These are phyloP conservation scores for Colletes gigas DNA, from an alignment of 1,140 invertebrate genomes.

Conservation along the genomic window DNA sequence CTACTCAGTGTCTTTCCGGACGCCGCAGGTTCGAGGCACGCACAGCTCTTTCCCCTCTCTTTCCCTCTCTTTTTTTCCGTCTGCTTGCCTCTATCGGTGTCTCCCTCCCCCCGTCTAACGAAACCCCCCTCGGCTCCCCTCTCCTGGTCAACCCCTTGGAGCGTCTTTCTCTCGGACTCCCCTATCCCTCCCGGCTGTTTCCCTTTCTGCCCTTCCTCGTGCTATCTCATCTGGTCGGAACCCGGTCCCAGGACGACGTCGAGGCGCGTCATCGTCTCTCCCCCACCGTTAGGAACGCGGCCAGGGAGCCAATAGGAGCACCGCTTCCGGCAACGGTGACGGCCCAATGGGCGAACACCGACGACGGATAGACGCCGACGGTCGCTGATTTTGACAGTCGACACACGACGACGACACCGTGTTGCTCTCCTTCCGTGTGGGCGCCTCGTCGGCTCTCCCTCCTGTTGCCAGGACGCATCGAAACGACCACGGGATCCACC, in stretches of 20 bases:
- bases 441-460: background rate
- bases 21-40: conserved; percentile 73
- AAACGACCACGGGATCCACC: no score
- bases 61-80: conserved; percentile 1
- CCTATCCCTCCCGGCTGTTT: background rate
- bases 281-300: conserved; percentile 43
- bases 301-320: conserved; percentile 54
- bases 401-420: conserved; percentile 49
- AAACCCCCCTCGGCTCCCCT: background rate
- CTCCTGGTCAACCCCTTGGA: conserved; percentile 4
- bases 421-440: conserved; percentile 32
- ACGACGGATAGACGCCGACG: conserved; percentile 61
- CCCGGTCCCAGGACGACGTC: conserved; percentile 48
- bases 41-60: conserved; percentile 34
- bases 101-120: conserved; percentile 3
- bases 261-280: conserved; percentile 55
- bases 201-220: conserved; percentile 55
- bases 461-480: background rate
- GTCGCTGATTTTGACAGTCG: conserved; percentile 64
- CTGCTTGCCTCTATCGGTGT: conserved; percentile 13
- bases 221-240: conserved; percentile 44
- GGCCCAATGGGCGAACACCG: conserved; percentile 59
- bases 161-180: conserved; percentile 13
- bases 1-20: conserved; percentile 73
- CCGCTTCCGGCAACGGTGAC: conserved; percentile 65